Conservation (phyloP, 1,140 invertebrate species). For the Plectrocnemia conspersa region DNA sequence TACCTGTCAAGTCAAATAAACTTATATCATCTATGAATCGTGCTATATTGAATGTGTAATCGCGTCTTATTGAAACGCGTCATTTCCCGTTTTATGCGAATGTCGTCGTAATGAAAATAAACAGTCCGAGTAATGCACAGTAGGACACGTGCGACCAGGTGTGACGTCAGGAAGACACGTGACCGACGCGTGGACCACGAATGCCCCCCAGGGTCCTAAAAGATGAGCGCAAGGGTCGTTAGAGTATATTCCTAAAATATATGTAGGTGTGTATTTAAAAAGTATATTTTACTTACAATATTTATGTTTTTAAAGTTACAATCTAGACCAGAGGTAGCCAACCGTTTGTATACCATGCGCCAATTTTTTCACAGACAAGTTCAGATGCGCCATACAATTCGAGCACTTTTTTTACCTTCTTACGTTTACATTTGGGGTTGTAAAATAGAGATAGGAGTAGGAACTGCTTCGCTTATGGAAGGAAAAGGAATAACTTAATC, state of each 20-base stretch:
- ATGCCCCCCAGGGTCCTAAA: constrained; percentile 4
- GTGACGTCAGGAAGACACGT: not conserved
- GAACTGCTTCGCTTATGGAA: too few species aligned
- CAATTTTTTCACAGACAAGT: too few species aligned
- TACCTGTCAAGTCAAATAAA: constrained; percentile 30
- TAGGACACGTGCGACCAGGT: too few species aligned
- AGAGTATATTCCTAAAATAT: too few species aligned
- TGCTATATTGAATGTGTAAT: constrained; percentile 10
- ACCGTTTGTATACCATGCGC: not conserved
- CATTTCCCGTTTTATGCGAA: constrained; percentile 2
- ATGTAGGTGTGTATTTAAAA: too few species aligned
- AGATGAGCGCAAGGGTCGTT: not conserved
- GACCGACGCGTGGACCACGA: not conserved
- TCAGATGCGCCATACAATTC: too few species aligned
- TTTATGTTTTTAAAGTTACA: not conserved
- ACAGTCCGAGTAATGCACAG: too few species aligned
- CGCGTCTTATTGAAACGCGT: constrained; percentile 15
- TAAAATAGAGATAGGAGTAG: too few species aligned
- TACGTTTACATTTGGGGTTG: too few species aligned
- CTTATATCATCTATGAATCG: constrained; percentile 20
- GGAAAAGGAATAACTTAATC: too few species aligned
- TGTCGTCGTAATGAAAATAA: constrained; percentile 25
- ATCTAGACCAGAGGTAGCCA: not conserved
- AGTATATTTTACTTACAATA: too few species aligned
- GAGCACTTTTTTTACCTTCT: too few species aligned